phyloP scores from a whole-genome alignment of 2,797 vertebrate species.

The Leuciscus waleckii region DNA sequence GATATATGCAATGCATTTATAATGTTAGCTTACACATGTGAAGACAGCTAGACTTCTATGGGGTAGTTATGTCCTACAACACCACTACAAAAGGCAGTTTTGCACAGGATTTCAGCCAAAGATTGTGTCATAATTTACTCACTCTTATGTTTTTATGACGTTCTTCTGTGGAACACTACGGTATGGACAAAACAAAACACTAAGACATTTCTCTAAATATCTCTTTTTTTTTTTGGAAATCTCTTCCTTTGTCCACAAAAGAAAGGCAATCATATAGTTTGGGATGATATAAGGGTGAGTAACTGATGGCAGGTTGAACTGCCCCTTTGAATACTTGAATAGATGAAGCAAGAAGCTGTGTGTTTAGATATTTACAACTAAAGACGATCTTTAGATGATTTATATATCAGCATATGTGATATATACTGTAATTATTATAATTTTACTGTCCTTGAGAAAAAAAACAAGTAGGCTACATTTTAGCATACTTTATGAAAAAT shows the following conservation, averaged over 20 bases:
- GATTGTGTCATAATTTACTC: not conserved
- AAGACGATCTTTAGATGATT: not conserved
- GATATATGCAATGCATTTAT: slow-evolving; percentile 20
- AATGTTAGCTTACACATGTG: slow-evolving; percentile 17
- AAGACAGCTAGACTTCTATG: not conserved
- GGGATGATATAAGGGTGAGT: not conserved
- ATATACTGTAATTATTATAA: too few relatives aligned
- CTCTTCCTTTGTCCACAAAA: not conserved
- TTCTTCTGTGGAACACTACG: not conserved
- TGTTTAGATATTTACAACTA: not conserved
- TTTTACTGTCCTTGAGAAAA: not conserved
- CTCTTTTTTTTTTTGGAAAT: not conserved
- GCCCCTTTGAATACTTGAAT: not conserved
- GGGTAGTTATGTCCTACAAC: not conserved
- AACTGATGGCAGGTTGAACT: not conserved
- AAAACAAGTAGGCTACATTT: not conserved
- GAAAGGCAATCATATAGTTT: not conserved
- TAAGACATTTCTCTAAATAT: not conserved
- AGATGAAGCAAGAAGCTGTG: not conserved
- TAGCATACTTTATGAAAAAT: not conserved
- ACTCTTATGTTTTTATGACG: not conserved
- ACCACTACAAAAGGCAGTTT: not conserved
- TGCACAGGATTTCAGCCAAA: not conserved
- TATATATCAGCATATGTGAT: not conserved
- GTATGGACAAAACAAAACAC: not conserved